Evolutionary conservation across 2,797 vertebrate species (phyloP), one percentile per base, ranked within the genome.

Genomic region (Macropodus opercularis): DNA sequence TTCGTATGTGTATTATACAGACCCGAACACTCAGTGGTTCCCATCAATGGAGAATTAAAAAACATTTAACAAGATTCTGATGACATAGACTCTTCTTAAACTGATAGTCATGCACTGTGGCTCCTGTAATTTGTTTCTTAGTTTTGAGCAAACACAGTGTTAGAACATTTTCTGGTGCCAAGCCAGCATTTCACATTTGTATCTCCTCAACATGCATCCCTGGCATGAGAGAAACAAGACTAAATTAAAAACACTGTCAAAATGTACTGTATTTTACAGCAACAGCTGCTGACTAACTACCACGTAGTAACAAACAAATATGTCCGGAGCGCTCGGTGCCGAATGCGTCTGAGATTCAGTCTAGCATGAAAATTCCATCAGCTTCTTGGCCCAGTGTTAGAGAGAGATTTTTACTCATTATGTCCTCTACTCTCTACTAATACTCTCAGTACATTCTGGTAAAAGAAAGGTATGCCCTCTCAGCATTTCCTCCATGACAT

Each of bases 351-450:
- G 69, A 83, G 81, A 76, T 63, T 70, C 77, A 82, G 78, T 70
- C 63, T 77, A 79, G 72, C 82, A 82, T 83, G 68, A 84, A 84
- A 84, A 83, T 87, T 77, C 72, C 83, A 85, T 87, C 80, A 85
- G 72, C 77, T 44, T 70, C 67, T 73, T 82, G 80, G 78, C 77
- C 61, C 58, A 38, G 55, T 75, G 73, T 85, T 72, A 85, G 71
- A 80, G 69, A 87, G 73, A 83, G 64, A 77, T 84, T 83, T 87
- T 74, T 79, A 79, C 68, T 86, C 81, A 84, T 86, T 72, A 80
- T 66, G 69, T 72, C 76, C 63, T 85, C 69, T 73, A 75, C 69
- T 80, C 69, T 75, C 80, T 69, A 17, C 84, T 82, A 85, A 78
- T 85, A 75, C 70, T 59, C 67, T 73, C 68, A 48, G 73, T 70